Evolutionary conservation across 64 coral and sea anemone species (phyloP).

Genomic region (Actinia equina): DNA sequence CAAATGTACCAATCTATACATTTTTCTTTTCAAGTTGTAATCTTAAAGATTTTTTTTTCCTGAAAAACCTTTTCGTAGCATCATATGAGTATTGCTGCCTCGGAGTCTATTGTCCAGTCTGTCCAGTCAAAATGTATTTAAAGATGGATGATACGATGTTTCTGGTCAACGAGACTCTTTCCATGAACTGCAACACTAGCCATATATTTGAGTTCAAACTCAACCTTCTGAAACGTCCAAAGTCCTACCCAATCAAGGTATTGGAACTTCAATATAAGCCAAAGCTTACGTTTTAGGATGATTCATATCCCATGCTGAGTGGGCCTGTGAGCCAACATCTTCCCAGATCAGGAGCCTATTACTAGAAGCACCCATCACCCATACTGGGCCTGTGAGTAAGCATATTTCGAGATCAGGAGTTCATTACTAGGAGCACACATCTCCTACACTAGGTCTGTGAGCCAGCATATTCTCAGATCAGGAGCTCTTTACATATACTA

Average conservation of each 20-base stretch:
- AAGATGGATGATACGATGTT: neutral
- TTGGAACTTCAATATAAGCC: neutral
- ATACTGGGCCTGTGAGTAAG: too few relatives aligned
- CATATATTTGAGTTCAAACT: neutral
- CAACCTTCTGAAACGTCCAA: neutral
- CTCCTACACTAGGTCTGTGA: too few relatives aligned
- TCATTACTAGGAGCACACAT: too few relatives aligned
- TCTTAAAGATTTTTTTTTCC: too few relatives aligned
- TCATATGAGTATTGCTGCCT: conserved; percentile 36
- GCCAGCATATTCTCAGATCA: too few relatives aligned
- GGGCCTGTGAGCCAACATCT: too few relatives aligned
- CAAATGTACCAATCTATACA: neutral
- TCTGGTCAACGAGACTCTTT: conserved; percentile 16
- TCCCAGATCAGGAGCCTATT: too few relatives aligned
- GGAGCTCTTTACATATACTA: too few relatives aligned
- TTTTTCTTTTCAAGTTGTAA: neutral
- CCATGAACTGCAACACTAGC: neutral
- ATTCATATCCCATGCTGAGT: too few relatives aligned
- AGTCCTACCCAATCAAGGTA: neutral
- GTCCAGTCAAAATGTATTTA: conserved; percentile 22
- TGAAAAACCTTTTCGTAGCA: neutral
- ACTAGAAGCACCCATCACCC: too few relatives aligned
- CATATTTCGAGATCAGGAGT: too few relatives aligned
- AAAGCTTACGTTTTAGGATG: too few relatives aligned
- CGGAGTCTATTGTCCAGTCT: conserved; percentile 21